Percentiles rank a stretch among this genome's conserved stretches.
Conservation (phyloP, 2,113 vertebrate species). For the Ammodytes dubius region DNA sequence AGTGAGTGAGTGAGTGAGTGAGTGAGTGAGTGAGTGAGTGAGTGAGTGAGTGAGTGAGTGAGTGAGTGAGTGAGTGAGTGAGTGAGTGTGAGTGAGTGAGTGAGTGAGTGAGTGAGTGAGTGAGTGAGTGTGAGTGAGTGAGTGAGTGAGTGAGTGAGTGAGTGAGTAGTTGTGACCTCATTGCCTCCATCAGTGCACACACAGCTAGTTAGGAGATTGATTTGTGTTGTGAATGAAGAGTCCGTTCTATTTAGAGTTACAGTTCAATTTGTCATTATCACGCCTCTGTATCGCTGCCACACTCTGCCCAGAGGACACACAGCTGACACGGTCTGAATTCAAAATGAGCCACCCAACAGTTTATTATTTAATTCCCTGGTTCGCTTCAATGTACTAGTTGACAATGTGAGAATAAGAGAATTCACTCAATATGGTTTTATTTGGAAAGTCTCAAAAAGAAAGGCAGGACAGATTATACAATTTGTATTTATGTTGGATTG, state of each 20-base stretch:
- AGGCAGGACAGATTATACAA: background rate
- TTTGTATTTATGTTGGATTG: background rate
- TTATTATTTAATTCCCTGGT: slow-evolving; percentile 5
- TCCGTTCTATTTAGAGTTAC: slow-evolving; percentile 30
- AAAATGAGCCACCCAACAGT: slow-evolving; percentile 1
- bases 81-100: too few relatives aligned
- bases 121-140: too few relatives aligned
- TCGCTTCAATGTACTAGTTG: background rate
- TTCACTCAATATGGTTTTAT: background rate
- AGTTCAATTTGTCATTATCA: slow-evolving; percentile 40
- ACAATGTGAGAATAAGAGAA: background rate
- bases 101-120: too few relatives aligned
- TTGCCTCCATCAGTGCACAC: slow-evolving; percentile 17
- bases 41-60: too few relatives aligned
- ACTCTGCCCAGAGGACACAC: background rate
- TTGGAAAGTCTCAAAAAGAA: background rate
- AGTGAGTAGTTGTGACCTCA: background rate
- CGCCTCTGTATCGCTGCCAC: slow-evolving; percentile 8
- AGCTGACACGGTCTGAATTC: slow-evolving; percentile 19
- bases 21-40: too few relatives aligned
- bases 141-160: too few relatives aligned
- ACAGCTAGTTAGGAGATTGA: slow-evolving; percentile 40
- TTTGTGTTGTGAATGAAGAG: slow-evolving; percentile 40
- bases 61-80: too few relatives aligned
- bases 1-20: too few relatives aligned